Percentiles rank a stretch among this genome's conserved stretches.
Evolutionary conservation across 2,113 vertebrate species (phyloP).

Genomic region (Pollimyrus isidori): DNA sequence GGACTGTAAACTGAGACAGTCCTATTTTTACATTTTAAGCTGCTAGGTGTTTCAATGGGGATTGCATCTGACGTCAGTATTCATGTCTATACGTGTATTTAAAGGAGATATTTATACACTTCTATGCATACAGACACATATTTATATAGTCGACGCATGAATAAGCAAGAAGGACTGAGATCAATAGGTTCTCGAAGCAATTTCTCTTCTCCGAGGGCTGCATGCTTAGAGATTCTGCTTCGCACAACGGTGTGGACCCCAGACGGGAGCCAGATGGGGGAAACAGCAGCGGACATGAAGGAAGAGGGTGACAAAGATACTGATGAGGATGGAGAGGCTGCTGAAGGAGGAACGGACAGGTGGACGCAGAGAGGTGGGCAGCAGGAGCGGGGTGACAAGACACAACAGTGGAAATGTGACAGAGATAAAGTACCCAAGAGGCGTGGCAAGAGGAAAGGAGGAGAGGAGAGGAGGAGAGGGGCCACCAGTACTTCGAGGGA

Average conservation of each 20-base stretch:
- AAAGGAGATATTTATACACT: not conserved
- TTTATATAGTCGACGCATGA: not conserved
- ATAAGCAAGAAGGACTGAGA: not conserved
- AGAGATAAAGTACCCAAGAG: slow-evolving; percentile 10
- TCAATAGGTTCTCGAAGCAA: not conserved
- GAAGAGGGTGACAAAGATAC: not conserved
- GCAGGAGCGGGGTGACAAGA: not conserved
- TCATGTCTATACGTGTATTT: not conserved
- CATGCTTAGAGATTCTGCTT: not conserved
- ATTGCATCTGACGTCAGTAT: not conserved
- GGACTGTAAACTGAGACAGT: not conserved
- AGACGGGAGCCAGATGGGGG: not conserved
- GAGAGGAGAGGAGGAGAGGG: not conserved
- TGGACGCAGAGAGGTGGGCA: slow-evolving; percentile 8
- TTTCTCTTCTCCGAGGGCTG: not conserved
- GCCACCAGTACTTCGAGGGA: not conserved
- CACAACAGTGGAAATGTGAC: slow-evolving; percentile 14
- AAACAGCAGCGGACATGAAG: not conserved
- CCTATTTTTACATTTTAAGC: not conserved
- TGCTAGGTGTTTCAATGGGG: not conserved
- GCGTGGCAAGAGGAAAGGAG: slow-evolving; percentile 18
- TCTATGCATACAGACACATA: not conserved
- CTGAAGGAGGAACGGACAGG: not conserved
- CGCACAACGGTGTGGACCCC: too few species aligned
- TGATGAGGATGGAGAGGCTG: not conserved